Percentiles rank a stretch among this genome's conserved stretches.
These are phyloP conservation scores for Panthera leo DNA, from an alignment of 2,113 vertebrate genomes.

Conservation along the genomic window DNA sequence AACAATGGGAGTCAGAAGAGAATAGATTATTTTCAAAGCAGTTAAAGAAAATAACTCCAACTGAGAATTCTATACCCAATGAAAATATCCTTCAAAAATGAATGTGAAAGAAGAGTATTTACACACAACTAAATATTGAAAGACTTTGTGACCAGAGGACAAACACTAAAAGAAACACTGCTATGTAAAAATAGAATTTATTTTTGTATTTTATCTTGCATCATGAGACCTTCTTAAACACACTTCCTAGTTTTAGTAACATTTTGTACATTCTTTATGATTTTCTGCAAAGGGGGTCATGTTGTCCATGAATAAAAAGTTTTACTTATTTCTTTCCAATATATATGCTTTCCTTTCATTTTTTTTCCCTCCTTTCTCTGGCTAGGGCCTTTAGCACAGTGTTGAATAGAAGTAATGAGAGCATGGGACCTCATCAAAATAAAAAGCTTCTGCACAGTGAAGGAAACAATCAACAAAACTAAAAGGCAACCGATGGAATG, in stretches of 20 bases:
- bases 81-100: constrained; percentile 46
- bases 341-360: neutral
- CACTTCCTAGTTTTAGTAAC: neutral
- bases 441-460: too few relatives aligned
- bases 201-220: neutral
- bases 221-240: constrained; percentile 4
- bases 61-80: neutral
- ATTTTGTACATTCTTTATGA: neutral
- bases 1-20: neutral
- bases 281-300: constrained; percentile 11
- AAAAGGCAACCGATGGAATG: too few relatives aligned
- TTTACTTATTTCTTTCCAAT: neutral
- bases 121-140: constrained; percentile 33
- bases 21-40: constrained; percentile 44
- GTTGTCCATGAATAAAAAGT: neutral
- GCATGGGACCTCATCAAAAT: neutral
- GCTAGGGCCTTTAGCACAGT: neutral
- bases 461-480: too few relatives aligned
- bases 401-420: neutral
- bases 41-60: constrained; percentile 53
- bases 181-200: constrained; percentile 38
- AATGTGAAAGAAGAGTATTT: constrained; percentile 11
- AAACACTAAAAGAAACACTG: constrained; percentile 22
- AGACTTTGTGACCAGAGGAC: neutral
- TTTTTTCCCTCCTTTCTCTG: neutral